A percentile compares a stretch with the other conserved stretches of the same genome.
phyloP scores from a whole-genome alignment of 2,888 invertebrate species.

The Acronicta alni region DNA sequence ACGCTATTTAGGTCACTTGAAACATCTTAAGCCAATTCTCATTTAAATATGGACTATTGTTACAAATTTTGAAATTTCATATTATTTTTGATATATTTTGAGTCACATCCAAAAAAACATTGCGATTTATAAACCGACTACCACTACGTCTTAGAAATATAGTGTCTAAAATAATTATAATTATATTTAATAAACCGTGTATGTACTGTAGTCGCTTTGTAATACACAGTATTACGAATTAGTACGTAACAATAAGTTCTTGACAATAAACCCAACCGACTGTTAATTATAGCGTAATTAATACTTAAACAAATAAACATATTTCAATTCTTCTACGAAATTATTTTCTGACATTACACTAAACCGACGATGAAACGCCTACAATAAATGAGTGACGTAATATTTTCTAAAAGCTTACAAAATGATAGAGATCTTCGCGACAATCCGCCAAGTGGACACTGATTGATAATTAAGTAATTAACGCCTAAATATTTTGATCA shows the following conservation, averaged over 20 bases:
- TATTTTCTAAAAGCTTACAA: constrained; percentile 67
- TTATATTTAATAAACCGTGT: constrained; percentile 19
- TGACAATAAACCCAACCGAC: constrained; percentile 33
- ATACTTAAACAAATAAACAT: constrained; percentile 37
- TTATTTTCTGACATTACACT: constrained; percentile 56
- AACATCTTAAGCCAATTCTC: constrained; percentile 78
- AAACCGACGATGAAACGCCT: constrained; percentile 61
- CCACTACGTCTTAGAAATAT: constrained; percentile 23
- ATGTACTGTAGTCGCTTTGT: constrained; percentile 47
- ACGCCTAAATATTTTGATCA: constrained; percentile 21
- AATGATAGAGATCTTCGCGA: constrained; percentile 78
- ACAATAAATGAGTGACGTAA: constrained; percentile 68
- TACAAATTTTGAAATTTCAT: constrained; percentile 71
- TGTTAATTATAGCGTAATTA: constrained; percentile 32
- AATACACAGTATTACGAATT: constrained; percentile 26
- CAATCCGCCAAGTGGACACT: constrained; percentile 77
- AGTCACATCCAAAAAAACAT: constrained; percentile 40
- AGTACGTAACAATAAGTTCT: constrained; percentile 23
- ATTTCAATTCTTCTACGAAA: constrained; percentile 30
- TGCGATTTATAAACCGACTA: constrained; percentile 40
- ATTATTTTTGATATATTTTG: constrained; percentile 32
- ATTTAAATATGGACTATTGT: constrained; percentile 77
- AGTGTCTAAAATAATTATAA: constrained; percentile 13
- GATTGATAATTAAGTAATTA: constrained; percentile 46
- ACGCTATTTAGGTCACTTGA: constrained; percentile 82